Percentiles rank a stretch among this genome's conserved stretches.
phyloP scores from a whole-genome alignment of 2,113 vertebrate species.

The Clarias gariepinus region DNA sequence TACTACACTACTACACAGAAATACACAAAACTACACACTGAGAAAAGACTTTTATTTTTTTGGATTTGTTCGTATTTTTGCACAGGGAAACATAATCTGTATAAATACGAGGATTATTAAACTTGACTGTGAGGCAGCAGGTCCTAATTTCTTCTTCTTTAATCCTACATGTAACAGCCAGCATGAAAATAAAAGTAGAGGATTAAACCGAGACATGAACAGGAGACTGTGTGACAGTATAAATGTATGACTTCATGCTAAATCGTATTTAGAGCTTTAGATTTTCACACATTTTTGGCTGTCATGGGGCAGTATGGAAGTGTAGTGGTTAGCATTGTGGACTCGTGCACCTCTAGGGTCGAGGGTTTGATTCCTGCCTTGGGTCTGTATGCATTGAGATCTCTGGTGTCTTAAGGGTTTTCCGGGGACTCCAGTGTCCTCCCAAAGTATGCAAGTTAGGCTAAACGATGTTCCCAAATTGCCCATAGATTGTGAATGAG shows the following conservation, averaged over 20 bases:
- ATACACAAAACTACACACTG: neutral
- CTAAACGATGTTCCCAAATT: too few species aligned
- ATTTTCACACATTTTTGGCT: neutral
- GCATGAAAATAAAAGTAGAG: conserved; percentile 32
- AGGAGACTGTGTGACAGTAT: neutral
- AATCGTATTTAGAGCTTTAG: neutral
- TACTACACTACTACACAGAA: too few species aligned
- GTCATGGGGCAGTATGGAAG: neutral
- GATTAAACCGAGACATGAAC: neutral
- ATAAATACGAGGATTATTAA: conserved; percentile 67
- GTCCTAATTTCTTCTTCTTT: conserved; percentile 58
- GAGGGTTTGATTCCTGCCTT: too few species aligned
- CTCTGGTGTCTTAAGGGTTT: too few species aligned
- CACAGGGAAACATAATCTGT: conserved; percentile 63
- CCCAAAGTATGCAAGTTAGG: too few species aligned
- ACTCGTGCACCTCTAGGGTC: too few species aligned
- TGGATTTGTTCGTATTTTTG: neutral
- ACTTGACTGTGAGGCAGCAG: conserved; percentile 66
- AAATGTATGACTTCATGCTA: neutral
- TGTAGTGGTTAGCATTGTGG: too few species aligned
- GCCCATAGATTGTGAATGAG: too few species aligned
- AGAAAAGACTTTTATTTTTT: conserved; percentile 6
- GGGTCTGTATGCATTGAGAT: too few species aligned
- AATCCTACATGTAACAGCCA: conserved; percentile 47
- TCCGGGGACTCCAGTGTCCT: too few species aligned